Evolutionary conservation across 1,140 invertebrate species (phyloP), one percentile per base, ranked within the genome.

Genomic region (Glossosoma conforme): DNA sequence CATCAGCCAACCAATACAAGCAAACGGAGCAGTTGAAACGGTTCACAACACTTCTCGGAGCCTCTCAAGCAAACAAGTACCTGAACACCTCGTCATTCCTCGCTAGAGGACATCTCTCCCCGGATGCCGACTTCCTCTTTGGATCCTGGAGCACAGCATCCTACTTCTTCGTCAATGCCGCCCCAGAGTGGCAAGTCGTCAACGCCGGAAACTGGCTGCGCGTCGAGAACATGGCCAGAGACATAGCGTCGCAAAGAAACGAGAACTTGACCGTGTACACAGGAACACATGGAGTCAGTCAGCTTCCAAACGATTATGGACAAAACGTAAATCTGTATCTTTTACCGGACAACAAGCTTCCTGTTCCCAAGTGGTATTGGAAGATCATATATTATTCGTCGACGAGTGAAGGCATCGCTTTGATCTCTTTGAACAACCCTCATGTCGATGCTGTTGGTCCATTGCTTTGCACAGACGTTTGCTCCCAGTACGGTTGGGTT

Each of bases 121-220:
- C 75, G 0, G 74, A 73, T 52, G 65, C 61, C 3, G 76, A 79
- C 44, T 74, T 72, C 35, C 54, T 77, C 21, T 70, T 68, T 28
- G 70, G 64, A 2, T 22, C 61, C 1, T 63, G 68, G 47, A 67
- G 74, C 15, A 59, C 52, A 8, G 60, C 66, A 0, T 75, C 70
- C 0, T 78, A 75, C 44, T 77, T 71, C 54, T 79, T 74, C 44
- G 54, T 79, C 2, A 83, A 82, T 56, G 68, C 66, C 0, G 75
- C 71, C 0, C 77, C 78, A 8, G 77, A 82, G 56, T 82, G 79
- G 78, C 69, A 76, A 46, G 61, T 61, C 8, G 74, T 82, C 49
- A 82, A 83, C 57, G 65, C 56, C 10, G 70, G 69, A 5, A 81
- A 81, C 51, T 82, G 80, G 79, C 60, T 66, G 8, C 52, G 49